Base-by-base conservation (phyloP, 2,888 invertebrate genomes). In the Tinea pellionella region DNA sequence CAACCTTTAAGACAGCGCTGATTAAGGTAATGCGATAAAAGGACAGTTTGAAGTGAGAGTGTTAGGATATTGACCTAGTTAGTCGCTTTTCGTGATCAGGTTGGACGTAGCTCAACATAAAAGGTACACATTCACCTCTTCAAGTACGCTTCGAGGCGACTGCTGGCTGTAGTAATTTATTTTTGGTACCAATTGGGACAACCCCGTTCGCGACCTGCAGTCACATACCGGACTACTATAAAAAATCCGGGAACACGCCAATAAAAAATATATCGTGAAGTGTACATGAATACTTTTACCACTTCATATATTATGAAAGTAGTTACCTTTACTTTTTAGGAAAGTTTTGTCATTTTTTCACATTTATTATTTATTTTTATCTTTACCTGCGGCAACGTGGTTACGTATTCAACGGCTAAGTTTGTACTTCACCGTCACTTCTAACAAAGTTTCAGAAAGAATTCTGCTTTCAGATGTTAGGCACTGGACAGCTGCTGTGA, bases 331-430 rank as follows among this genome's bases (percentile, higher is more conserved):
- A 55, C 29, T 47, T 53, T 53, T 53, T 53, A 24, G 53, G 24
- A 53, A 53, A 53, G 19, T 53, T 53, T 24, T 53, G 53, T 53
- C 53, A 24, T 24, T 47, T 47, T 47, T 47, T 47, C 47, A 4
- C 24, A 53, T 53, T 53, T 53, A 53, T 53, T 53, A 53, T 53
- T 13, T 53, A 53, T 53, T 53, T 47, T 47, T 47, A 47, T 53
- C 53, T 53, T 8, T 53, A 37, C 47, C 47, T 16, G 7, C 24
- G 18, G 53, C 16, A 24, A 24, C 19, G 53, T 24, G 19, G 53
- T 53, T 53, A 53, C 24, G 24, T 53, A 53, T 53, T 53, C 53
- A 47, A 18, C 9, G 47, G 18, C 9, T 9, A 47, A 47, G 47
- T 47, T 47, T 47, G 9, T 47, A 47, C 15, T 47, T 47, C 18